Base-by-base conservation (phyloP, 2,888 invertebrate species). In the Dasypogon diadema region DNA sequence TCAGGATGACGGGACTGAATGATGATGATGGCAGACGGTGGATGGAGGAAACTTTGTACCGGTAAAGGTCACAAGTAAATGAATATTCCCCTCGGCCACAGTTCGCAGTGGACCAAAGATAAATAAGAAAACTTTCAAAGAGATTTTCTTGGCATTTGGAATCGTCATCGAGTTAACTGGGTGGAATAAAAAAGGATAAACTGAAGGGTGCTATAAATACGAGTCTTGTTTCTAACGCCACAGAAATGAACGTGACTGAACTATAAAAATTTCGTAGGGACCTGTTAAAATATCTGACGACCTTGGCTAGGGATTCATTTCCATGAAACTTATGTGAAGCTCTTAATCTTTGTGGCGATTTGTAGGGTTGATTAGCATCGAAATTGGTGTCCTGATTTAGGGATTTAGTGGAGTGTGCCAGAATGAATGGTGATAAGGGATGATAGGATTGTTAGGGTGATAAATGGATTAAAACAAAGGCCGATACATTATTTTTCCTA, bases 281-380 rank as follows among this genome's bases (percentile, higher is more conserved):
- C 2, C 60, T 37, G 18, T 2, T 3, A 37, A 60, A 60, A 60
- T 37, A 37, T n/a, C 18, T 12, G 18, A 16, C 21, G 21, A 60
- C 60, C 37, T 60, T 37, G 42, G 10, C 18, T 37, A 60, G 37
- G 60, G 60, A 24, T 58, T 58, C 30, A 30, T n/a, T 8, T 26
- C 8, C 12, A n/a, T 5, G 30, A 58, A 58, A 58, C 8, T 56
- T 58, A 58, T 58, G 58, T 12, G 8, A 12, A 58, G 26, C 58
- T 30, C 30, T 58, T 14, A 58, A 58, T 58, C 58, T 58, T 58
- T 58, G 58, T 16, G 58, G 56, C 30, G 26, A 58, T 58, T 26
- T 58, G 16, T 30, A 16, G 58, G 24, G 34, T 30, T 60, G 60
- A 34, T 34, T 34, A 60, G 37, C 60, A 60, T 58, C 18, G 58